phyloP scores from a whole-genome alignment of 2,888 invertebrate species.

The Ligdia adustata region DNA sequence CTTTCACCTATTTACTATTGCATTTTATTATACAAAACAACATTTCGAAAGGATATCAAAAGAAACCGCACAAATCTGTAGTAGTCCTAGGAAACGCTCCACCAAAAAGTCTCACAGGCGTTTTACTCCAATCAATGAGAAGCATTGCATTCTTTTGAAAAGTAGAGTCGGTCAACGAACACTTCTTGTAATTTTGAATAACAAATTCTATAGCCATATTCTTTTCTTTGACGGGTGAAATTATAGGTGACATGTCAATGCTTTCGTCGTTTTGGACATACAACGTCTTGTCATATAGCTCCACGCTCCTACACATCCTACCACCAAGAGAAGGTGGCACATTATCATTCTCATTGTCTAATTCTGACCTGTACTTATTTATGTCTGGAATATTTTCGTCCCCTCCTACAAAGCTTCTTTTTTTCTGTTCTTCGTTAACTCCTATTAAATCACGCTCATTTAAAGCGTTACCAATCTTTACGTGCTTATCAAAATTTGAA shows the following conservation, averaged over 20 bases:
- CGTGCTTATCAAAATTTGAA: slow-evolving; percentile 58
- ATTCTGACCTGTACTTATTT: slow-evolving; percentile 61
- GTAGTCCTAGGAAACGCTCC: slow-evolving; percentile 86
- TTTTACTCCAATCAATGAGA: slow-evolving; percentile 86
- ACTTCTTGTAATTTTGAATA: slow-evolving; percentile 67
- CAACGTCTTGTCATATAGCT: slow-evolving; percentile 56
- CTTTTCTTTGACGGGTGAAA: slow-evolving; percentile 61
- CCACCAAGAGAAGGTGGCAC: slow-evolving; percentile 58
- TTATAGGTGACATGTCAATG: slow-evolving; percentile 61
- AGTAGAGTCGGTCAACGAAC: slow-evolving; percentile 60
- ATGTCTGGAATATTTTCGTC: slow-evolving; percentile 68
- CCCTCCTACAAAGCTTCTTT: slow-evolving; percentile 65
- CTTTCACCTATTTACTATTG: no score
- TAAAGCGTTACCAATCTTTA: slow-evolving; percentile 72
- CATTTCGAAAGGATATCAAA: no score
- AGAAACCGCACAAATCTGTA: slow-evolving; percentile 84
- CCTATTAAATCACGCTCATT: slow-evolving; percentile 65
- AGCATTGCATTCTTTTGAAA: slow-evolving; percentile 54
- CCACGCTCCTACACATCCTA: slow-evolving; percentile 66
- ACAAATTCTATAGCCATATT: slow-evolving; percentile 68
- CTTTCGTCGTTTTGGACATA: slow-evolving; percentile 69
- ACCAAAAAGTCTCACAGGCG: slow-evolving; percentile 87
- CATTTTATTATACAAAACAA: no score
- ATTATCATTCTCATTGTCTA: slow-evolving; percentile 45
- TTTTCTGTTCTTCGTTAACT: slow-evolving; percentile 53